phyloP scores from a whole-genome alignment of 2,888 invertebrate genomes.

The Torymus auratus region DNA sequence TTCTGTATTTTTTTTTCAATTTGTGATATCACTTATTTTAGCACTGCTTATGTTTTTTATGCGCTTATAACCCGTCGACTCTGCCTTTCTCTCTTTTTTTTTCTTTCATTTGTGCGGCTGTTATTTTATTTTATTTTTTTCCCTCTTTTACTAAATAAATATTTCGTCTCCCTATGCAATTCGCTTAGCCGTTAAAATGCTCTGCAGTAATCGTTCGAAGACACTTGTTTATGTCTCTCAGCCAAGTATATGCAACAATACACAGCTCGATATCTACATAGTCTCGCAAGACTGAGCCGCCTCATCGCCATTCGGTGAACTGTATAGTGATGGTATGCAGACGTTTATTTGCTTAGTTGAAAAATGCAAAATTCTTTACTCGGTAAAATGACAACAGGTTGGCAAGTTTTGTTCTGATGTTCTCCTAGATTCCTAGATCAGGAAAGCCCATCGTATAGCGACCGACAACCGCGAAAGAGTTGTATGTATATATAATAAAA shows the following conservation, averaged over 20 bases:
- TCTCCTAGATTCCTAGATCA: conserved; percentile 16
- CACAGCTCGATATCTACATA: too few relatives aligned
- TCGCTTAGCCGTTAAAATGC: too few relatives aligned
- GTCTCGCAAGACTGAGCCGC: too few relatives aligned
- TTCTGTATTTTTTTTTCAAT: conserved; percentile 10
- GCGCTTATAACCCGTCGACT: conserved; percentile 20
- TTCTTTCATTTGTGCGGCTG: neutral
- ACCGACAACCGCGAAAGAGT: too few relatives aligned
- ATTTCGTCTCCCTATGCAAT: too few relatives aligned
- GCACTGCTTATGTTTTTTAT: conserved; percentile 44
- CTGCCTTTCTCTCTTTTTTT: neutral
- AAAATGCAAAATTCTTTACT: conserved; percentile 32
- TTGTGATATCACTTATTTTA: conserved; percentile 52
- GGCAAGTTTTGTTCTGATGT: conserved; percentile 16
- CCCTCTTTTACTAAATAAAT: too few relatives aligned
- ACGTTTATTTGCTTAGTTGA: conserved; percentile 10
- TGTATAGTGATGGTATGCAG: neutral
- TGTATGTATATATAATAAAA: too few relatives aligned
- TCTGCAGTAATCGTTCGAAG: too few relatives aligned
- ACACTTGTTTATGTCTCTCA: too few relatives aligned
- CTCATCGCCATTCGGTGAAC: too few relatives aligned
- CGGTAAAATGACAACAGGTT: conserved; percentile 41
- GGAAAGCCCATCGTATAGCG: neutral
- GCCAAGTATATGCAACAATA: too few relatives aligned
- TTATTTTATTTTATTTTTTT: too few relatives aligned